A percentile compares a stretch with the other conserved stretches of the same genome.
These are phyloP conservation scores for Vespertilio murinus DNA, from an alignment of 2,797 vertebrate genomes.

Conservation along the genomic window DNA sequence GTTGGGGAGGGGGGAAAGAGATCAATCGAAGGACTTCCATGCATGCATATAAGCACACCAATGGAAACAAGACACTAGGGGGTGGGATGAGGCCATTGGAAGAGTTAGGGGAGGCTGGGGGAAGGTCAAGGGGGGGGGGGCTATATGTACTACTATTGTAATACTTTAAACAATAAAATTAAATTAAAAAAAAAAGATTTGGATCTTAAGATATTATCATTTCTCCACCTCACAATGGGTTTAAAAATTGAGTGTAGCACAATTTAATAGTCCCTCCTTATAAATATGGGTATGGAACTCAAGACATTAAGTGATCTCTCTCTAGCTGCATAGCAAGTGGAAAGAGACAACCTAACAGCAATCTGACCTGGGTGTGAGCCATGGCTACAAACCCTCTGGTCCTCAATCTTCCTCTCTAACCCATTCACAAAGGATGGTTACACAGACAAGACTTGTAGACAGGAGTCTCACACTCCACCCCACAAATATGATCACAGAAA, in stretches of 20 bases:
- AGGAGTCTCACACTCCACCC: background rate
- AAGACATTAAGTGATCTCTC: background rate
- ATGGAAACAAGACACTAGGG: too few relatives aligned
- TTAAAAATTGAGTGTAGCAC: background rate
- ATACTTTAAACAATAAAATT: too few relatives aligned
- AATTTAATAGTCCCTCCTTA: background rate
- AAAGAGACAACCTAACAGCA: background rate
- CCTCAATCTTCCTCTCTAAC: background rate
- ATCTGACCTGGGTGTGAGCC: background rate
- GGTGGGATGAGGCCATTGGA: too few relatives aligned
- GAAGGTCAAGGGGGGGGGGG: too few relatives aligned
- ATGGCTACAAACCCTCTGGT: background rate
- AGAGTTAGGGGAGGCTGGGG: too few relatives aligned
- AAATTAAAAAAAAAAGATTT: background rate
- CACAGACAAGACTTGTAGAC: background rate
- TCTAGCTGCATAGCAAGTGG: background rate
- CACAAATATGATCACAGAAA: background rate
- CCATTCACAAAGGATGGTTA: background rate
- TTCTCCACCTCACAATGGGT: background rate
- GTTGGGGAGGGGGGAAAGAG: too few relatives aligned
- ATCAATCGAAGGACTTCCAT: too few relatives aligned
- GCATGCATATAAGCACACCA: too few relatives aligned
- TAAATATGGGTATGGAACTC: background rate
- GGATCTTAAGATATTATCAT: background rate
- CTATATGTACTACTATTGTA: too few relatives aligned